A percentile compares a stretch with the other conserved stretches of the same genome.
phyloP scores from a whole-genome alignment of 2,797 vertebrate genomes.

The Falco peregrinus region DNA sequence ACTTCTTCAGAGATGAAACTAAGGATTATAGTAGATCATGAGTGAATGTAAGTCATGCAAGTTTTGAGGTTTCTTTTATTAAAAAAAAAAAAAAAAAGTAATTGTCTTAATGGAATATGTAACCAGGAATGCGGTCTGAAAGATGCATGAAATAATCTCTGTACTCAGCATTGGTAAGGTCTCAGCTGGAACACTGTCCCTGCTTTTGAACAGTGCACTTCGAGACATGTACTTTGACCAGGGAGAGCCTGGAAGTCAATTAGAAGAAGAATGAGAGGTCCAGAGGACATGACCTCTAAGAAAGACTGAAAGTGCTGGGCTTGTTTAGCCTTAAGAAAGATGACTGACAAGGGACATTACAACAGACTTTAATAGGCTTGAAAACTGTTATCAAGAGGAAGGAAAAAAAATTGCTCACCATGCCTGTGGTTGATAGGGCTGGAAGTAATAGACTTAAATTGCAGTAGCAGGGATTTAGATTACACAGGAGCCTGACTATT shows the following conservation, averaged over 20 bases:
- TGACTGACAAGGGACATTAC: not conserved
- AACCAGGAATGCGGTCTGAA: not conserved
- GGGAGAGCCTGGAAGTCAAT: not conserved
- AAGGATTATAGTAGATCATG: not conserved
- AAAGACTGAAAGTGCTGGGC: not conserved
- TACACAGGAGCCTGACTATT: constrained; percentile 2
- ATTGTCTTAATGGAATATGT: not conserved
- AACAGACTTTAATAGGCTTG: not conserved
- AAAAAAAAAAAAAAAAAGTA: not conserved
- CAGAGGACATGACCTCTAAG: not conserved
- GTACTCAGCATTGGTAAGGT: not conserved
- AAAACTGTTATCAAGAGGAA: constrained; percentile 55
- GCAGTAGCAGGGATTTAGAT: constrained; percentile 40
- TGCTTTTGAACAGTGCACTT: not conserved
- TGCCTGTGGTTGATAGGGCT: constrained; percentile 15
- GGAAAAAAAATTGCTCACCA: not conserved
- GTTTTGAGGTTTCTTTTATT: not conserved
- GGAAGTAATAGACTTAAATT: constrained; percentile 57
- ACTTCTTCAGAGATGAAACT: not conserved
- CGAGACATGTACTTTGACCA: not conserved
- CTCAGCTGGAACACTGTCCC: not conserved
- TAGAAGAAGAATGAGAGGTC: constrained; percentile 18
- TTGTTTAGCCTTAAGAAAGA: constrained; percentile 13
- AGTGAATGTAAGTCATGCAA: not conserved
- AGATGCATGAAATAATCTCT: not conserved